Percentiles rank a stretch among this genome's conserved stretches.
phyloP scores from a whole-genome alignment of 2,888 invertebrate species.

The Cryptocephalus moraei region DNA sequence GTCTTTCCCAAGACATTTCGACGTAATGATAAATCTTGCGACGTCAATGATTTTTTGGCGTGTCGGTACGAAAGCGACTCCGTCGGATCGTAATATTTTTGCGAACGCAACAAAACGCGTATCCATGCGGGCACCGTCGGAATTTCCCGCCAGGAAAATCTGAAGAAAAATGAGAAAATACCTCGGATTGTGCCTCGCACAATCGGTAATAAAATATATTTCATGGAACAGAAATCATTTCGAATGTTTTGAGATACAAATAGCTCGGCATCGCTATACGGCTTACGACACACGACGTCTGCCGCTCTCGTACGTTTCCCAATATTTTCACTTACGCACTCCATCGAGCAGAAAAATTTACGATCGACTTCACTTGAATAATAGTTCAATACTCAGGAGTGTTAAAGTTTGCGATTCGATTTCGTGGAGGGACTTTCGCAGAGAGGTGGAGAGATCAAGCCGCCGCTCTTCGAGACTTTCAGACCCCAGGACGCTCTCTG shows the following conservation, averaged over 20 bases:
- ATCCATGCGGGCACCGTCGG: too few species aligned
- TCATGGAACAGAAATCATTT: slow-evolving; percentile 14
- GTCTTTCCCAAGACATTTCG: too few species aligned
- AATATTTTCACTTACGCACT: slow-evolving; percentile 28
- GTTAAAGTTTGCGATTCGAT: slow-evolving; percentile 26
- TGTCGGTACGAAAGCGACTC: too few species aligned
- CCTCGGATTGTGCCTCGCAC: slow-evolving; percentile 20
- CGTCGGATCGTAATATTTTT: too few species aligned
- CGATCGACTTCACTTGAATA: slow-evolving; percentile 36
- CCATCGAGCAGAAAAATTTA: slow-evolving; percentile 34
- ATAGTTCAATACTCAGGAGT: slow-evolving; percentile 32
- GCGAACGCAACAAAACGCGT: too few species aligned
- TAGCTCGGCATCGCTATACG: slow-evolving; percentile 1
- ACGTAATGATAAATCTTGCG: too few species aligned
- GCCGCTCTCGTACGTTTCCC: slow-evolving; percentile 4
- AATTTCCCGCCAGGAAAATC: too few species aligned
- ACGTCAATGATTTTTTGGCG: too few species aligned
- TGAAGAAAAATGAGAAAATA: slow-evolving; percentile 19
- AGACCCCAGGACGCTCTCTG: too few species aligned
- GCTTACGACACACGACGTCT: slow-evolving; percentile 3
- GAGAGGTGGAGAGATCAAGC: background rate
- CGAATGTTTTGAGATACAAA: too few species aligned
- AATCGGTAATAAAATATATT: slow-evolving; percentile 22
- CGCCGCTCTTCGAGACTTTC: too few species aligned
- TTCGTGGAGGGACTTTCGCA: slow-evolving; percentile 14